Conservation (phyloP, 2,113 vertebrate genomes). For the Lynx canadensis region DNA sequence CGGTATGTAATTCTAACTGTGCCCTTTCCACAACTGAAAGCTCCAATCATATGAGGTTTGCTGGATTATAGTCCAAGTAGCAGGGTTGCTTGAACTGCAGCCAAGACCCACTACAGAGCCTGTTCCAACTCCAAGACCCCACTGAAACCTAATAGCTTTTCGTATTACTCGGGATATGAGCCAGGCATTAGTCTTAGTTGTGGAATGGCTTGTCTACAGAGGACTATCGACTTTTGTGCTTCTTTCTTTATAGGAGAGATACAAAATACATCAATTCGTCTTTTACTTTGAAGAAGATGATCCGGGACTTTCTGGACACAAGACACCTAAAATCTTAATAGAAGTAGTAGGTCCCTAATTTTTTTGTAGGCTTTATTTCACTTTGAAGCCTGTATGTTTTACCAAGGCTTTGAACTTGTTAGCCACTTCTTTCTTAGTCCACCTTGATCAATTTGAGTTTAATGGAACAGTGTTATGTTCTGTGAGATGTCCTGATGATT, state of each 20-base stretch:
- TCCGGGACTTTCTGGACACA: neutral
- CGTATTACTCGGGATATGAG: neutral
- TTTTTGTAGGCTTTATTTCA: neutral
- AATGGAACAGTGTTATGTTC: neutral
- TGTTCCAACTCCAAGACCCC: neutral
- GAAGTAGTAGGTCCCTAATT: neutral
- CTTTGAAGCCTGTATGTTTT: neutral
- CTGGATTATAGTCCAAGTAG: neutral
- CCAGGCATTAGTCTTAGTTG: neutral
- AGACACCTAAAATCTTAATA: neutral
- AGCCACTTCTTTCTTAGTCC: neutral
- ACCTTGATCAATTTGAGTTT: neutral
- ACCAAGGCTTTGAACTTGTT: neutral
- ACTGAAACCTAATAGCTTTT: neutral
- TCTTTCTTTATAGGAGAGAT: neutral
- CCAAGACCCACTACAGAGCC: neutral
- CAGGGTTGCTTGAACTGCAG: neutral
- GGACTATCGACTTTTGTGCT: neutral
- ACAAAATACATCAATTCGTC: neutral
- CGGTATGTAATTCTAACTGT: neutral
- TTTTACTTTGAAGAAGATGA: neutral
- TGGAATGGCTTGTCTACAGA: neutral
- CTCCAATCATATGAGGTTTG: neutral
- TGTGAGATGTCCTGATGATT: neutral
- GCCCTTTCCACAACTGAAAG: neutral